Percentiles rank a stretch among this genome's conserved stretches.
Conservation (phyloP, 2,888 invertebrate genomes). For the Danaus chrysippus region DNA sequence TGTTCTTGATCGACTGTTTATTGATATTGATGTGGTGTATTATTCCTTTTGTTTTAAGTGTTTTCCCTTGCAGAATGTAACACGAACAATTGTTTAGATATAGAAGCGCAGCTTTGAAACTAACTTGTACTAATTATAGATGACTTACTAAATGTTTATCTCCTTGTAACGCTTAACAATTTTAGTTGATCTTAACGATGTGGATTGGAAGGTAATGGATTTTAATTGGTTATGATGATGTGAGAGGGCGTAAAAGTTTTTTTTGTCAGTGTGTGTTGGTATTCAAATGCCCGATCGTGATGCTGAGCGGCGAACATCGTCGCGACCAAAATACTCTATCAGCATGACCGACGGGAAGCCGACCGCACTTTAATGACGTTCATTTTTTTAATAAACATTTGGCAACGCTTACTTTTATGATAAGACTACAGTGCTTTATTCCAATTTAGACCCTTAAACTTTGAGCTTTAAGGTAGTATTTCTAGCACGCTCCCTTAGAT, state of each 20-base stretch:
- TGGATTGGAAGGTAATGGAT: conserved; percentile 78
- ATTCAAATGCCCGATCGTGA: conserved; percentile 84
- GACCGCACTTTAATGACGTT: conserved; percentile 55
- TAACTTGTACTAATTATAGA: conserved; percentile 51
- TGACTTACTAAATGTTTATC: conserved; percentile 71
- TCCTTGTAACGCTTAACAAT: conserved; percentile 75
- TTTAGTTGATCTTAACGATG: conserved; percentile 75
- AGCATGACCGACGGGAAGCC: conserved; percentile 71
- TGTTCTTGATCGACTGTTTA: conserved; percentile 51
- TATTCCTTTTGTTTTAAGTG: conserved; percentile 43
- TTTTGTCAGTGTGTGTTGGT: conserved; percentile 82
- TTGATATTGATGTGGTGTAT: conserved; percentile 56
- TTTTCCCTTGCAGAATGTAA: conserved; percentile 75
- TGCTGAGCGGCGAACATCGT: conserved; percentile 70
- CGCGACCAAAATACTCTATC: conserved; percentile 72
- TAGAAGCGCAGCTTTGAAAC: conserved; percentile 69
- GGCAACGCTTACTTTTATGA: conserved; percentile 44
- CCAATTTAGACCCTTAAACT: conserved; percentile 56
- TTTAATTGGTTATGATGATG: conserved; percentile 76
- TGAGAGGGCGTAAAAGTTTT: conserved; percentile 72
- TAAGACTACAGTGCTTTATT: conserved; percentile 54
- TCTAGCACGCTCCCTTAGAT: conserved; percentile 74
- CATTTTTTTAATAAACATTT: conserved; percentile 35
- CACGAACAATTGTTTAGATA: conserved; percentile 47
- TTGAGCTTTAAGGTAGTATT: conserved; percentile 63